Conservation (phyloP, 1,140 invertebrate genomes). For the Orchestia grillus region DNA sequence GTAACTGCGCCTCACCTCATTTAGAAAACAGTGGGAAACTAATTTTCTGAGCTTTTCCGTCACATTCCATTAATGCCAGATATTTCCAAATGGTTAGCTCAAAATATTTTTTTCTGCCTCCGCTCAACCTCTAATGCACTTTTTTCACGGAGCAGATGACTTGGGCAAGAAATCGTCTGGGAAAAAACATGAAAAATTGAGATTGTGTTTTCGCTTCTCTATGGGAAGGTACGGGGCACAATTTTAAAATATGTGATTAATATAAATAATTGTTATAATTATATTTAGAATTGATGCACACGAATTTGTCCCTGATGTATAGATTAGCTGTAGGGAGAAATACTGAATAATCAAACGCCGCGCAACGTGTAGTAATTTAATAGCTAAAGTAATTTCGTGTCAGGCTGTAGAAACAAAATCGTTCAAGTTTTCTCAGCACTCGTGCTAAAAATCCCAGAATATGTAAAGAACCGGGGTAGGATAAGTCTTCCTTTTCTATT, state of each 20-base stretch:
- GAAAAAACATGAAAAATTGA: conserved; percentile 41
- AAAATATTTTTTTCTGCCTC: conserved; percentile 2
- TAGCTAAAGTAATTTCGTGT: neutral
- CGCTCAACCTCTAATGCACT: conserved; percentile 33
- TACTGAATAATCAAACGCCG: neutral
- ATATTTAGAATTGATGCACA: neutral
- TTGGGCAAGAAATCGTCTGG: conserved; percentile 29
- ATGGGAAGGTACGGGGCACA: neutral
- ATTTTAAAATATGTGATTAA: neutral
- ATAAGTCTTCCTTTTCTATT: conserved; percentile 2
- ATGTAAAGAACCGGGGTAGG: neutral
- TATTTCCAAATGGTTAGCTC: conserved; percentile 51
- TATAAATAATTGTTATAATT: neutral
- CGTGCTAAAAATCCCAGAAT: neutral
- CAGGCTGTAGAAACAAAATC: neutral
- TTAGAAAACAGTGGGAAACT: conserved; percentile 50
- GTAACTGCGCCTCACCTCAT: conserved; percentile 49
- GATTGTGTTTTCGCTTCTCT: conserved; percentile 23
- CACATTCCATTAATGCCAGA: conserved; percentile 51
- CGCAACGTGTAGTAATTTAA: neutral
- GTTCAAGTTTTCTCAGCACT: neutral
- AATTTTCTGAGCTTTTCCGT: conserved; percentile 54
- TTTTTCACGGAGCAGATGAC: conserved; percentile 16
- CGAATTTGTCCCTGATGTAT: neutral
- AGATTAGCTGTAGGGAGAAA: neutral